Evolutionary conservation across 2,888 invertebrate genomes (phyloP).

Genomic region (Lydus trimaculatus): DNA sequence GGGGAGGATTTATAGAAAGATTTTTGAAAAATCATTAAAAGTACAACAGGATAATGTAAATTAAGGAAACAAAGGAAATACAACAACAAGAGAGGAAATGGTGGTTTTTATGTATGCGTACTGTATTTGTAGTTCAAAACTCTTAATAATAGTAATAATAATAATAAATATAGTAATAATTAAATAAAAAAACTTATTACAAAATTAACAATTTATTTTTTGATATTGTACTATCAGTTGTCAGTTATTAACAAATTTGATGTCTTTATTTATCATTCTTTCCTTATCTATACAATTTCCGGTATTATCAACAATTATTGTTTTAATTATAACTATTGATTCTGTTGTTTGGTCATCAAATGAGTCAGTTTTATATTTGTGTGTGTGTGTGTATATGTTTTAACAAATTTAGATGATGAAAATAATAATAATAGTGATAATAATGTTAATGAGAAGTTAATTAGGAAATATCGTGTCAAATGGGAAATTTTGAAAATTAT

Average conservation of each 20-base stretch:
- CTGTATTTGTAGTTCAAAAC: neutral
- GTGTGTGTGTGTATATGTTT: neutral
- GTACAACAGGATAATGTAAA: neutral
- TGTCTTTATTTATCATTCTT: neutral
- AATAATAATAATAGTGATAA: neutral
- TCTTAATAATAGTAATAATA: too few relatives aligned
- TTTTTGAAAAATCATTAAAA: too few relatives aligned
- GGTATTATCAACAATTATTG: neutral
- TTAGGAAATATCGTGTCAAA: constrained; percentile 69
- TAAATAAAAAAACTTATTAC: neutral
- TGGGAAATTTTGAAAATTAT: constrained; percentile 77
- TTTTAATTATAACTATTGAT: neutral
- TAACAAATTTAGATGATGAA: neutral
- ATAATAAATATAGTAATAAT: too few relatives aligned
- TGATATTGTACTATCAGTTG: neutral
- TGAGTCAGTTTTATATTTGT: constrained; percentile 6
- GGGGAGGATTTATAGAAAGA: neutral
- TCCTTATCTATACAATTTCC: constrained; percentile 7
- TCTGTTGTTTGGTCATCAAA: neutral
- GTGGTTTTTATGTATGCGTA: neutral
- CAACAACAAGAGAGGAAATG: neutral
- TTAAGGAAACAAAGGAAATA: neutral
- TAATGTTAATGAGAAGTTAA: constrained; percentile 22
- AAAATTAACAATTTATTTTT: neutral
- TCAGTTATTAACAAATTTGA: neutral